Base-by-base conservation (phyloP, 2,888 invertebrate genomes). In the Erebia ligea region DNA sequence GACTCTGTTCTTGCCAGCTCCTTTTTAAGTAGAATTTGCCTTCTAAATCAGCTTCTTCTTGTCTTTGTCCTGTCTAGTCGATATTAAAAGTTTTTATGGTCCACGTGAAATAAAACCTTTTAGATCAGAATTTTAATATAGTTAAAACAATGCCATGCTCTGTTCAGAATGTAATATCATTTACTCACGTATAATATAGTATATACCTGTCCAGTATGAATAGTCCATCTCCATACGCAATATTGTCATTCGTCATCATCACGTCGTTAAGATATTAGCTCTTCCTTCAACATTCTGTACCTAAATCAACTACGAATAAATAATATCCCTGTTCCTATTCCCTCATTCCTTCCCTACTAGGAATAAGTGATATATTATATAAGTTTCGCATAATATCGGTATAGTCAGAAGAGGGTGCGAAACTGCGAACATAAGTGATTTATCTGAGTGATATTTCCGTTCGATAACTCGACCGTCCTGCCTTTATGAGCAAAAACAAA, bases 361-460 rank as follows among this genome's bases (percentile, higher is more conserved):
- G 57, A 57, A 34, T 57, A 57, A 34, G 34, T 25, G 5, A 19
- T 56, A 56, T 19, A 2, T 5, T 2, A 58, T 2, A 40, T 34
- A 58, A 34, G 52, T 64, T 64, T 34, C 52, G 65, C 17, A 54
- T 40, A 42, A 4, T 13, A 42, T 65, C 11, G n/a, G 8, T 45
- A 45, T n/a, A 25, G 21, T 4, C 56, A 15, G 42, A 40, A 66
- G 54, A 57, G 56, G 56, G 66, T 15, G 56, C 54, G 42, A 66
- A 66, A 42, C 57, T 15, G 56, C 54, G 42, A 66, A 66, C 45
- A 54, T 66, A 57, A 66, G 62, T 66, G 66, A 66, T 66, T 66
- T 66, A 66, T 66, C 54, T 66, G 66, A 56, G 66, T 66, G 66
- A 66, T 56, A 66, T 66, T 66, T 66, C 57, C 66, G 66, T 21